These are phyloP conservation scores for Coluber constrictor DNA, from an alignment of 2,797 vertebrate species.

Conservation along the genomic window DNA sequence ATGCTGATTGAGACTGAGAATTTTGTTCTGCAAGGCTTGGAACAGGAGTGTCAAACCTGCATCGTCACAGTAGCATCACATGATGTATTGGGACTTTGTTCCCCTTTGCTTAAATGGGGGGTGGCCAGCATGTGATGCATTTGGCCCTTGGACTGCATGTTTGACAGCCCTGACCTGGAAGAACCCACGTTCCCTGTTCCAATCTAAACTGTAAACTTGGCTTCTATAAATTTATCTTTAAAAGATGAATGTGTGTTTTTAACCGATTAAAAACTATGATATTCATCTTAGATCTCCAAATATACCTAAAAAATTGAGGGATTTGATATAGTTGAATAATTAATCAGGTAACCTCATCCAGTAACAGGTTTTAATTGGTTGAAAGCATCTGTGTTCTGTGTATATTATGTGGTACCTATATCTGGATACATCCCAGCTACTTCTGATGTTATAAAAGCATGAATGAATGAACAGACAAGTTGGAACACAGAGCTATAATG, in stretches of 20 bases:
- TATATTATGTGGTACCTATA: slow-evolving; percentile 55
- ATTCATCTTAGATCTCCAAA: neutral
- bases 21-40: neutral
- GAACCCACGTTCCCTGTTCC: neutral
- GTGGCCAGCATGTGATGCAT: no score
- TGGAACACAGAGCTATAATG: slow-evolving; percentile 70
- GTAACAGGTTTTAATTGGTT: slow-evolving; percentile 5
- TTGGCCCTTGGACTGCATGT: no score
- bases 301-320: neutral
- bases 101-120: no score
- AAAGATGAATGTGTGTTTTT: neutral
- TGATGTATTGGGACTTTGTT: no score
- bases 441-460: slow-evolving; percentile 64
- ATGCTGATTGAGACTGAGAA: neutral
- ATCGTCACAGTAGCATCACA: no score
- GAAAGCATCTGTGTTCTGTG: slow-evolving; percentile 8
- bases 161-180: no score
- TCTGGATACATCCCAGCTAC: slow-evolving; percentile 65
- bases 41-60: no score
- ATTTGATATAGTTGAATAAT: slow-evolving; percentile 37
- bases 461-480: slow-evolving; percentile 72
- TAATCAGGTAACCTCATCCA: neutral
- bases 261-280: neutral
- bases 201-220: neutral
- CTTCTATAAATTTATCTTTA: neutral